A percentile compares a stretch with the other conserved stretches of the same genome.
phyloP scores from a whole-genome alignment of 2,113 vertebrate genomes.

The Lota lota region DNA sequence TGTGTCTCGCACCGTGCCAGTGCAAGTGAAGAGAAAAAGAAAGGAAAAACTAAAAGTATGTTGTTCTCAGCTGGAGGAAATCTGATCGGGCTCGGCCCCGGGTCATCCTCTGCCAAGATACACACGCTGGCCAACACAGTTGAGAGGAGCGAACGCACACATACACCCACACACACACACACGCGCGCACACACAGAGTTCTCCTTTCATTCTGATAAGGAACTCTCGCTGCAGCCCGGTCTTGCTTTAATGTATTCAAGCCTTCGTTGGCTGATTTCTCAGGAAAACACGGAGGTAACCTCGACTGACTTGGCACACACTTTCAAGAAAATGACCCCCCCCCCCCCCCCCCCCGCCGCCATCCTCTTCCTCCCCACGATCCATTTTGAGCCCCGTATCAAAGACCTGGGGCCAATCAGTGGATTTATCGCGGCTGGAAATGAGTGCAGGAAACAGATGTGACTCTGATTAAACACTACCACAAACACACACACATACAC shows the following conservation, averaged over 20 bases:
- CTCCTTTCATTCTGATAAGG: slow-evolving; percentile 43
- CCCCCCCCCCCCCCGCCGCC: background rate
- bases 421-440: slow-evolving; percentile 61
- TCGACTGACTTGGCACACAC: slow-evolving; percentile 29
- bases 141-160: background rate
- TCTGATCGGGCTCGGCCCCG: slow-evolving; percentile 20
- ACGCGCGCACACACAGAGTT: slow-evolving; percentile 3
- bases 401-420: slow-evolving; percentile 57
- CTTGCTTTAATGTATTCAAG: slow-evolving; percentile 32
- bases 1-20: too few species aligned
- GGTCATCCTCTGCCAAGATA: slow-evolving; percentile 1
- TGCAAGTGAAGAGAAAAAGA: background rate
- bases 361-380: background rate
- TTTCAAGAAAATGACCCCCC: background rate
- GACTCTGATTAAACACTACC: slow-evolving; percentile 59
- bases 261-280: slow-evolving; percentile 34
- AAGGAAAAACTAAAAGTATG: slow-evolving; percentile 1
- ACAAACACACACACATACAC: slow-evolving; percentile 27
- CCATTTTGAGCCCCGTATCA: slow-evolving; percentile 39
- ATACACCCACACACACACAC: background rate
- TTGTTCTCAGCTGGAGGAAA: slow-evolving; percentile 5
- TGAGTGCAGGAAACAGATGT: slow-evolving; percentile 66
- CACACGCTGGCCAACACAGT: slow-evolving; percentile 25
- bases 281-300: slow-evolving; percentile 40
- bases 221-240: slow-evolving; percentile 41